phyloP scores from a whole-genome alignment of 2,888 invertebrate species.

The Entomobrya multifasciata region DNA sequence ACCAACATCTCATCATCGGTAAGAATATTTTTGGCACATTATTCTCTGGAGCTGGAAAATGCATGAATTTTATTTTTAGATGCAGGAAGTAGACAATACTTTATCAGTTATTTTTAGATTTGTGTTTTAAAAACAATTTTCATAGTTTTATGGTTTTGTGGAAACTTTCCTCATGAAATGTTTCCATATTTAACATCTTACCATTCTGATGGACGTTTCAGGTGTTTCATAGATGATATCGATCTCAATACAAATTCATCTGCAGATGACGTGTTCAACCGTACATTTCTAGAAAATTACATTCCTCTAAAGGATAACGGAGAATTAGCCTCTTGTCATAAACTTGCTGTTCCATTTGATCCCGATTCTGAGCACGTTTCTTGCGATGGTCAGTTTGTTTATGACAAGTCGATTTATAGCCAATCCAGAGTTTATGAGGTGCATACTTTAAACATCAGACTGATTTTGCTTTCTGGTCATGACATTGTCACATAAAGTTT shows the following conservation, averaged over 20 bases:
- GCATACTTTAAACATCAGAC: not conserved
- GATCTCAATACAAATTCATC: conserved; percentile 58
- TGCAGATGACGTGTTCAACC: conserved; percentile 56
- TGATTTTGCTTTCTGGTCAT: not conserved
- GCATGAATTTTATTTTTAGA: too few species aligned
- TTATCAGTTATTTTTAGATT: too few species aligned
- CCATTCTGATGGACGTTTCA: too few species aligned
- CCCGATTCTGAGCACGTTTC: conserved; percentile 28
- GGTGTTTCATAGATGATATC: conserved; percentile 74
- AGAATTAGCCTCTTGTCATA: conserved; percentile 85
- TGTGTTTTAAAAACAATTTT: too few species aligned
- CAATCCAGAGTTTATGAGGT: conserved; percentile 76
- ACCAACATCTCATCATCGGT: conserved; percentile 77
- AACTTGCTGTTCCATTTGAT: conserved; percentile 44
- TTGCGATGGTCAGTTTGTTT: conserved; percentile 71
- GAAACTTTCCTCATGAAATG: too few species aligned
- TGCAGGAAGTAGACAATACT: too few species aligned
- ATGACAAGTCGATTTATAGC: conserved; percentile 67
- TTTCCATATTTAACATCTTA: too few species aligned
- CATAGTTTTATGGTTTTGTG: too few species aligned
- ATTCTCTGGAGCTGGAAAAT: too few species aligned
- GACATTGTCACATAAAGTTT: not conserved
- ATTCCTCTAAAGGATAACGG: conserved; percentile 85
- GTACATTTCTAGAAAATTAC: conserved; percentile 80
- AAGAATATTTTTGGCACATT: not conserved